Conservation (phyloP, 2,797 vertebrate genomes). For the Synaphobranchus kaupii region DNA sequence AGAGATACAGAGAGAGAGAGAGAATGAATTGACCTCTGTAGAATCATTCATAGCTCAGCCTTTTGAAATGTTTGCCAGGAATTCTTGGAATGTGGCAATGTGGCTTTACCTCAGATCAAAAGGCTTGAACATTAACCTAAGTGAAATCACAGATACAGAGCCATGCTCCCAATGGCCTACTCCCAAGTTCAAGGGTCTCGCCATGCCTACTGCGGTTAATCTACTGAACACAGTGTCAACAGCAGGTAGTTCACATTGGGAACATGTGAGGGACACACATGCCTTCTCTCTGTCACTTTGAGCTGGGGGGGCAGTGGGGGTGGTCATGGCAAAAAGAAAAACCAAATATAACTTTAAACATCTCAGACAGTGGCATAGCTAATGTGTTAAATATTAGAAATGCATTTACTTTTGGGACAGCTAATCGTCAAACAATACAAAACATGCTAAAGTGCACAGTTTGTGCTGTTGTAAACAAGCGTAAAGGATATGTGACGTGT, state of each 20-base stretch:
- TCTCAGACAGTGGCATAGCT: background rate
- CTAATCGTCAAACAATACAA: no score
- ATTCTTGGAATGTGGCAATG: constrained; percentile 77
- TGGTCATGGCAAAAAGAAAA: background rate
- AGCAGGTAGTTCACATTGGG: constrained; percentile 63
- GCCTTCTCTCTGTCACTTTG: background rate
- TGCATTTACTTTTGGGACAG: no score
- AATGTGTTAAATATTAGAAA: background rate
- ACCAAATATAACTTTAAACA: background rate
- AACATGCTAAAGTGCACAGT: no score
- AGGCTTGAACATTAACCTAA: constrained; percentile 73
- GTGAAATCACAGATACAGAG: constrained; percentile 63
- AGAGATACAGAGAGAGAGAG: background rate
- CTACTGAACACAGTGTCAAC: constrained; percentile 58
- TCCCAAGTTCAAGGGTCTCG: constrained; percentile 65
- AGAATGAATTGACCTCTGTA: constrained; percentile 59
- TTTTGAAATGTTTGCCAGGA: constrained; percentile 66
- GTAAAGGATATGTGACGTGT: no score
- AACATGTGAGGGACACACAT: constrained; percentile 42
- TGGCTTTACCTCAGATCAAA: constrained; percentile 69
- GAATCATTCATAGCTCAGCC: constrained; percentile 61
- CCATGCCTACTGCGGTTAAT: constrained; percentile 30
- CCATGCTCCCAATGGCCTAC: constrained; percentile 58
- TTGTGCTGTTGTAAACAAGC: background rate
- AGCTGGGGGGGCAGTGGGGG: constrained; percentile 50